phyloP scores from a whole-genome alignment of 1,140 invertebrate genomes.

The Cotesia chilonis region DNA sequence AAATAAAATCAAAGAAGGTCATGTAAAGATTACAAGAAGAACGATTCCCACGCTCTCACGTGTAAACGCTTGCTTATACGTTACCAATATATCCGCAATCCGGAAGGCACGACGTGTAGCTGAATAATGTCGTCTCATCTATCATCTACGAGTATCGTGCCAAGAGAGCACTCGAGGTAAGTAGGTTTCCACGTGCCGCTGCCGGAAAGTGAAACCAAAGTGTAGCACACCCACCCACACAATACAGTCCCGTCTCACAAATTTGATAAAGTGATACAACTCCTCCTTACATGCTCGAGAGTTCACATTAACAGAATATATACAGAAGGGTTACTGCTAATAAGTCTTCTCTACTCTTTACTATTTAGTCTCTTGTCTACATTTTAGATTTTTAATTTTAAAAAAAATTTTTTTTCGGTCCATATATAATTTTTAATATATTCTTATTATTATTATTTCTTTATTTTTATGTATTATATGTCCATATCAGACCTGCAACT shows the following conservation, averaged over 20 bases:
- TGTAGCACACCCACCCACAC: no score
- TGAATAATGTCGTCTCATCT: slow-evolving; percentile 4
- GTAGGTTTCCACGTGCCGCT: slow-evolving; percentile 3
- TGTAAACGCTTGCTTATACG: neutral
- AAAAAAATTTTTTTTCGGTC: no score
- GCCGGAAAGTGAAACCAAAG: neutral
- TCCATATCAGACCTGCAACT: no score
- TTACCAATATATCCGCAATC: slow-evolving; percentile 1
- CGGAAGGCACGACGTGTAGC: neutral
- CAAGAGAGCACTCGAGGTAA: slow-evolving; percentile 9
- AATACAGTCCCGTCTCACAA: no score
- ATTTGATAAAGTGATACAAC: no score
- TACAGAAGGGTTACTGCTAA: neutral
- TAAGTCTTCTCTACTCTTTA: no score
- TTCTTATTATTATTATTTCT: no score
- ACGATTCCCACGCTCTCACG: neutral
- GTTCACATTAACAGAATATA: neutral
- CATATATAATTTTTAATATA: no score
- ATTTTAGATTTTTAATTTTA: neutral
- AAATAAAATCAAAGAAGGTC: neutral
- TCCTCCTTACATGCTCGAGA: neutral
- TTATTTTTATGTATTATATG: no score
- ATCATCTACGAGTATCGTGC: slow-evolving; percentile 1
- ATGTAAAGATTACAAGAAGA: neutral
- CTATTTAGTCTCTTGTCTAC: neutral